Evolutionary conservation across 2,888 invertebrate species (phyloP), one percentile per base, ranked within the genome.

Genomic region (Leptopterna dolabrata): DNA sequence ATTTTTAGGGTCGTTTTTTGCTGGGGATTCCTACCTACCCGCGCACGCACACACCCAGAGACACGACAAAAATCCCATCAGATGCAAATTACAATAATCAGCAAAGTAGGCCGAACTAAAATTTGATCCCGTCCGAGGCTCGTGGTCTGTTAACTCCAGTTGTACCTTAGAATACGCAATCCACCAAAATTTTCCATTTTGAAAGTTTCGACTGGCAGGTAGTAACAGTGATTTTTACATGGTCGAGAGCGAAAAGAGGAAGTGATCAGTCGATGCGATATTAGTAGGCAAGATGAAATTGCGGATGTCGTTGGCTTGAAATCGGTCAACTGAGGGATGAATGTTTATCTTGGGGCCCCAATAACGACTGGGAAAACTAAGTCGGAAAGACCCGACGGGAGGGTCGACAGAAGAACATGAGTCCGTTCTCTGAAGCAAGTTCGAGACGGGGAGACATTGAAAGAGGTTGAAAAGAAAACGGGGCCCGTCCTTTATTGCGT

Each of bases 381-480:
- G 78, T 24, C 78, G 45, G 78, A 45, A 78, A 78, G 45, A 78
- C 24, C 45, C 41, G 45, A 24, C 70, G 0, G 63, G 29, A 27
- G 81, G 19, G 14, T 29, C 29, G 30, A 27, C 29, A 13, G 55
- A 14, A 13, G 63, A 70, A 70, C 63, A 83, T 30, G 55, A 30
- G 36, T 81, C 81, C 13, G 51, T 9, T 24, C 55, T n/a, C 43
- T 36, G 16, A 70, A 41, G 63, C 24, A 83, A 83, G 83, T 83
- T 70, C 83, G 83, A 83, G 83, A 81, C 55, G 83, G 27, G 9
- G 78, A 78, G 63, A 63, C 36, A 83, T 83, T 83, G 83, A 83
- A 83, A 83, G 70, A 41, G 70, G 83, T 55, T 55, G 36, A 30
- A 24, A 43, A 55, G 47, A 43, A 83, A n/a, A n/a, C n/a, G 30